Evolutionary conservation across 23 tunicate species (phyloP).

Genomic region (Corella eumyota): DNA sequence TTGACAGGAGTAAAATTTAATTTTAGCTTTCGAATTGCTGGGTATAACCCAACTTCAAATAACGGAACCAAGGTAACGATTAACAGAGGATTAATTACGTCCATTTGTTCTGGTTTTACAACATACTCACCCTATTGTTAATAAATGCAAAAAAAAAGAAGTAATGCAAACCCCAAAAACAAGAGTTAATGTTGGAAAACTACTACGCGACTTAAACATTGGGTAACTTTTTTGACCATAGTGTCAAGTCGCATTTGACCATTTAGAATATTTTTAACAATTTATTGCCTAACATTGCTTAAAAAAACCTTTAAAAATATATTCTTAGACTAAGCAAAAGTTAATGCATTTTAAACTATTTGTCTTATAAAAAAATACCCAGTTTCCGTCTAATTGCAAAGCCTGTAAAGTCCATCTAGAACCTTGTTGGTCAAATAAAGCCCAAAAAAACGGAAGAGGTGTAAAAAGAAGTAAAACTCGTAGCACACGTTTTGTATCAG

Average conservation of each 20-base stretch:
- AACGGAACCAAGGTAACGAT: conserved; percentile 74
- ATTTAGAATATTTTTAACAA: too few relatives aligned
- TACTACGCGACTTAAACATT: too few relatives aligned
- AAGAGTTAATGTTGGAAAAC: too few relatives aligned
- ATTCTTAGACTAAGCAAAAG: too few relatives aligned
- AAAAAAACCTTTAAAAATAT: too few relatives aligned
- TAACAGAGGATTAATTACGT: conserved; percentile 71
- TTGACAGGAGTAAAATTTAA: conserved; percentile 47
- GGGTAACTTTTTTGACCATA: too few relatives aligned
- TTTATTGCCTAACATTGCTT: too few relatives aligned
- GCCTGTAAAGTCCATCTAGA: conserved; percentile 96
- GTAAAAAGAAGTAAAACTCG: conserved; percentile 64
- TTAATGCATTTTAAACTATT: too few relatives aligned
- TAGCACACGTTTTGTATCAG: conserved; percentile 77
- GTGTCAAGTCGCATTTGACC: too few relatives aligned
- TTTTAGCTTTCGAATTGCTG: conserved; percentile 43
- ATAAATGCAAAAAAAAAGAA: too few relatives aligned
- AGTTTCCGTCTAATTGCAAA: conserved; percentile 77
- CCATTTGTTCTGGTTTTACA: conserved; percentile 87
- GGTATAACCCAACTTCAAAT: conserved; percentile 70
- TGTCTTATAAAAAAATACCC: too few relatives aligned
- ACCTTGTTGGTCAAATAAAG: conserved; percentile 93
- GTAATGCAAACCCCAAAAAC: too few relatives aligned
- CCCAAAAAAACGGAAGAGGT: conserved; percentile 94
- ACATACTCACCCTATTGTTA: conserved; percentile 30